Base-by-base conservation (phyloP, 2,888 invertebrate genomes). In the Apantesis nais region DNA sequence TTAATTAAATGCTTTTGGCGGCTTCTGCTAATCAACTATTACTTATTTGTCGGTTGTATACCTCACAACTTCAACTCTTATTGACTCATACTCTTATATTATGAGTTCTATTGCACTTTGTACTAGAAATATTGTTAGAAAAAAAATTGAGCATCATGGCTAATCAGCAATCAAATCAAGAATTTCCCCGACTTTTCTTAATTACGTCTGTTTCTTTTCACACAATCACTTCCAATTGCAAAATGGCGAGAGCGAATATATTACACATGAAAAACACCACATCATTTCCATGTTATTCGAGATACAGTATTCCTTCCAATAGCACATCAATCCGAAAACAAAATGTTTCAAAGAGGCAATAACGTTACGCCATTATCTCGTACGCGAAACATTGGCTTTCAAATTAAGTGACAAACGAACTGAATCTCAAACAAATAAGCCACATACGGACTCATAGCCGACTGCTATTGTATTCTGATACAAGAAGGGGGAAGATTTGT, bases 401-500 rank as follows among this genome's bases (percentile, higher is more conserved):
- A 52, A 65, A 29, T 39, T n/a, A 29, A 62, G 22, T 62, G 61
- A 29, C 66, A 60, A 1, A 9, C 66, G 14, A 67, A 48, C 48
- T n/a, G 34, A 52, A 29, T 48, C 60, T 60, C 61, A 70, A 70
- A 61, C 58, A 62, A 65, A 66, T 60, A 60, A 34, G 19, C 39
- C 39, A 58, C 66, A 61, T 31, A 61, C 62, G 34, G 48, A 69
- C 16, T 14, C 37, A 60, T 37, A 39, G 14, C 29, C 61, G 61
- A 66, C 52, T 73, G 79, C 74, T 74, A 29, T 76, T 77, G 74
- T 79, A 78, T 77, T 80, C 73, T 78, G 78, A 82, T 79, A 77
- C 75, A 79, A 78, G 80, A 81, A 73, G 78, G n/a, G 67, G 68
- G 74, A 77, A 84, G 83, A 85, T 87, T 86, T 87, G 86, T 83